Percentiles rank a stretch among this genome's conserved stretches.
These are phyloP conservation scores for Drosophila lowei DNA, from an alignment of 1,140 invertebrate species.

Conservation along the genomic window DNA sequence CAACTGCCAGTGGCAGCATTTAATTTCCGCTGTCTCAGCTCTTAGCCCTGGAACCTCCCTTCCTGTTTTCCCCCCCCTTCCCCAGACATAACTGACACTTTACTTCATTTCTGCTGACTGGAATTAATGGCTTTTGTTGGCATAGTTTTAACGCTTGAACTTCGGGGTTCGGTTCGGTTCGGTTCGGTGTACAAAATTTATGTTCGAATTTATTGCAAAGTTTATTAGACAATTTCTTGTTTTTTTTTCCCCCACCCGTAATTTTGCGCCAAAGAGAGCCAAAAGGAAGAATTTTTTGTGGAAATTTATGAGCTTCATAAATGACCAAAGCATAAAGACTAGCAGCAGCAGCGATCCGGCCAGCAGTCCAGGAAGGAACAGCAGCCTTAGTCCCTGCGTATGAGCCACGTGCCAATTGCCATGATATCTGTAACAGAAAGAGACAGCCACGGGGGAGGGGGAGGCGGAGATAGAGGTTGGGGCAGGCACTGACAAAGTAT, in stretches of 20 bases:
- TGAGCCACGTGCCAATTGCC: slow-evolving; percentile 80
- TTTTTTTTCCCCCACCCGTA: slow-evolving; percentile 64
- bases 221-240: slow-evolving; percentile 80
- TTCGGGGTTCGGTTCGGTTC: slow-evolving; percentile 47
- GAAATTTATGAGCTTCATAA: slow-evolving; percentile 80
- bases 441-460: not conserved
- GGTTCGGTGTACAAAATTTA: slow-evolving; percentile 76
- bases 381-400: slow-evolving; percentile 51
- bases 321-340: slow-evolving; percentile 72
- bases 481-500: slow-evolving; percentile 23
- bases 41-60: not conserved
- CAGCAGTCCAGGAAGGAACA: slow-evolving; percentile 6
- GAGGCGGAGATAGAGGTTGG: not conserved
- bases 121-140: slow-evolving; percentile 82
- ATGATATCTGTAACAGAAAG: slow-evolving; percentile 51
- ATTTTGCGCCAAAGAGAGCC: slow-evolving; percentile 45
- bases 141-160: slow-evolving; percentile 81
- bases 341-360: slow-evolving; percentile 8
- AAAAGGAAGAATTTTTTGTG: slow-evolving; percentile 54
- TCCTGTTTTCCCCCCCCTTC: not conserved
- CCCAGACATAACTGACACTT: slow-evolving; percentile 72
- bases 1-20: slow-evolving; percentile 59
- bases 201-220: slow-evolving; percentile 82
- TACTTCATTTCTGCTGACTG: slow-evolving; percentile 81
- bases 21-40: slow-evolving; percentile 70